Evolutionary conservation across 2,888 invertebrate genomes (phyloP), one percentile per base, ranked within the genome.

Genomic region (Drosophila prolongata): DNA sequence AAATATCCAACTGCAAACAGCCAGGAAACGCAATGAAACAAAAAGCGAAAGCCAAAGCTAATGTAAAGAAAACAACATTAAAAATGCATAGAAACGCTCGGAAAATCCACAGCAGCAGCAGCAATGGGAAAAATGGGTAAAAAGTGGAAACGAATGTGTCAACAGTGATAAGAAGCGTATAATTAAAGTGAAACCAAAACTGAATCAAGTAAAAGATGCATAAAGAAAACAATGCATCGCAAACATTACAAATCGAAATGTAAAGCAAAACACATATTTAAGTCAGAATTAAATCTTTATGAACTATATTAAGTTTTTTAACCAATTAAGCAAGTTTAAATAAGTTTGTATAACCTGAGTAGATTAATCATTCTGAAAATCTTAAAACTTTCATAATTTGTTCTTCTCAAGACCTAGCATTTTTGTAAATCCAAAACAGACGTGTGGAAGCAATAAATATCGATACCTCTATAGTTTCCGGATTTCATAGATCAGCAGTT

Each of bases 41-140:
- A 71, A 76, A 67, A 58, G 54, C 57, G 50, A 54, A 54, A 55
- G 56, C 43, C 56, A 38, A 30, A 59, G 76, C 47, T 62, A 58
- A 69, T 69, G 64, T 55, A 57, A 75, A 61, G 71, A 70, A 76
- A 81, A 67, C 75, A 53, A 43, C 77, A 78, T 85, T 79, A 66
- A 66, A 72, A 75, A 76, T 77, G 53, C 71, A 72, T 77, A 61
- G 53, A 59, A 70, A 67, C 60, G 66, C 54, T 72, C 27, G 49
- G 64, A 16, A 53, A 62, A 53, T 44, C 50, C 62, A 44, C 37
- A 37, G 43, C 30, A 37, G 35, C 49, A 34, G 46, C 16, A 10
- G 13, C 42, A 40, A 50, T 9, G 47, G 54, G 53, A 44, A 35
- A 46, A 46, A 35, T 54, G 58, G 54, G 54, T 54, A 52, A 24